phyloP scores from a whole-genome alignment of 2,797 vertebrate species.

The Typhlichthys subterraneus region DNA sequence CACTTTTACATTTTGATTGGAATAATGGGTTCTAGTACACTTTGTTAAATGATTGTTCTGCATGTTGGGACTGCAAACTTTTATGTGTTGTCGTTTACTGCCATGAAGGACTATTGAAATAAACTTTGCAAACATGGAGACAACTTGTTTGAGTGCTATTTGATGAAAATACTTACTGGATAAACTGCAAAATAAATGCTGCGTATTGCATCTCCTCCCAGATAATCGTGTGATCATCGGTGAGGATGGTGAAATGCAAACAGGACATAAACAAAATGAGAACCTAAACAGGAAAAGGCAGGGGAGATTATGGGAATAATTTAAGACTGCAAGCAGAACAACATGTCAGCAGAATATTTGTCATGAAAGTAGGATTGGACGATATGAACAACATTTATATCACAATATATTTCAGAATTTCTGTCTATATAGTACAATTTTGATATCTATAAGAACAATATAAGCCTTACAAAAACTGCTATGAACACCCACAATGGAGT shows the following conservation, averaged over 20 bases:
- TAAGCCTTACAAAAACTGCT: too few relatives aligned
- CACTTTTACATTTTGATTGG: slow-evolving; percentile 71
- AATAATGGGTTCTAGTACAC: slow-evolving; percentile 75
- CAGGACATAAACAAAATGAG: slow-evolving; percentile 29
- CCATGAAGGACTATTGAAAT: slow-evolving; percentile 88
- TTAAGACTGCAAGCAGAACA: slow-evolving; percentile 22
- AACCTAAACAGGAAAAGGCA: slow-evolving; percentile 70
- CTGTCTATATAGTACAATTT: slow-evolving; percentile 2
- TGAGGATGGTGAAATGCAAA: slow-evolving; percentile 31
- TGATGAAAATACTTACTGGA: background rate
- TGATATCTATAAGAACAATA: background rate
- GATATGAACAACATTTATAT: slow-evolving; percentile 8
- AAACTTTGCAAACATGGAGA: slow-evolving; percentile 84
- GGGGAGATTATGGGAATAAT: slow-evolving; percentile 17
- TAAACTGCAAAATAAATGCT: slow-evolving; percentile 2
- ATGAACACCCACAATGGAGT: too few relatives aligned
- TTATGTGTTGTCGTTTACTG: slow-evolving; percentile 95
- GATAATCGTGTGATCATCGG: slow-evolving; percentile 7
- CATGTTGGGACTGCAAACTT: slow-evolving; percentile 95
- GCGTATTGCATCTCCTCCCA: background rate
- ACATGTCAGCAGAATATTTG: slow-evolving; percentile 38
- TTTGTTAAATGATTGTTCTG: slow-evolving; percentile 90
- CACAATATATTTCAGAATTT: slow-evolving; percentile 9
- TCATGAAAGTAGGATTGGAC: slow-evolving; percentile 21
- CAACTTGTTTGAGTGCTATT: slow-evolving; percentile 21